These are phyloP conservation scores for Saguinus midas DNA, from an alignment of 2,113 vertebrate genomes.

Conservation along the genomic window DNA sequence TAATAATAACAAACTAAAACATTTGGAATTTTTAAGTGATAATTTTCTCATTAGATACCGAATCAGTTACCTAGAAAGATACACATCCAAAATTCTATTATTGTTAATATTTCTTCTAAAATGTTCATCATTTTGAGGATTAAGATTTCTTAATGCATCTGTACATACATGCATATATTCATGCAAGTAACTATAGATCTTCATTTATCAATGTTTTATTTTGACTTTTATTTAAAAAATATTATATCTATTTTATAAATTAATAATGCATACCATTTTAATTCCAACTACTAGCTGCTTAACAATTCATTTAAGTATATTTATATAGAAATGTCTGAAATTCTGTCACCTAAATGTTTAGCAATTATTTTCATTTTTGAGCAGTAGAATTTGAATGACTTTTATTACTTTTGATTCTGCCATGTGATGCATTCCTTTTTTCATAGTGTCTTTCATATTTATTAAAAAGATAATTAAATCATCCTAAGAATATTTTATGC, in stretches of 20 bases:
- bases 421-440: neutral
- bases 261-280: neutral
- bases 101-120: neutral
- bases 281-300: neutral
- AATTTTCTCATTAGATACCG: neutral
- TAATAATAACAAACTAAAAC: neutral
- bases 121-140: neutral
- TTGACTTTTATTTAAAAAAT: neutral
- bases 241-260: neutral
- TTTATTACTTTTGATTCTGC: neutral
- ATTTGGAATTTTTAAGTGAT: neutral
- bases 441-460: neutral
- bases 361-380: neutral
- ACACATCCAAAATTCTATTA: neutral
- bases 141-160: neutral
- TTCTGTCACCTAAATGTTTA: neutral
- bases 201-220: neutral
- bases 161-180: neutral
- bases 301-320: neutral
- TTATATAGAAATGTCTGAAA: neutral
- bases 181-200: neutral
- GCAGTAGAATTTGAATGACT: neutral
- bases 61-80: neutral
- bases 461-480: neutral
- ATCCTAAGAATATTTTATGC: neutral